Conservation (phyloP, 2,113 vertebrate species). For the Empidonax alnorum region DNA sequence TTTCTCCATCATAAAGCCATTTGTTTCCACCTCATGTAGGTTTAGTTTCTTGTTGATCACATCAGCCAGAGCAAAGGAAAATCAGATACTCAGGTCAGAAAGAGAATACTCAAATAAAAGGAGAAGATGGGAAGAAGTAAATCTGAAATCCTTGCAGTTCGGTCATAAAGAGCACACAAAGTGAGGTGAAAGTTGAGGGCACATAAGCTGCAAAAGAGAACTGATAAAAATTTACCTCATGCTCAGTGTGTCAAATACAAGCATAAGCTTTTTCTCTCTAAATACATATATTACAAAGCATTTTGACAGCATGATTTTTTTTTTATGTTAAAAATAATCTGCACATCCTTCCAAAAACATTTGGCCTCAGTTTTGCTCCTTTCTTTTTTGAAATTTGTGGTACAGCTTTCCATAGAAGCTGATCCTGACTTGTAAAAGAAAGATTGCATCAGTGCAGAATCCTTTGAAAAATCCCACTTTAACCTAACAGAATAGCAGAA, state of each 20-base stretch:
- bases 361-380: accelerated
- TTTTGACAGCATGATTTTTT: not conserved
- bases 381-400: not conserved
- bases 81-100: not conserved
- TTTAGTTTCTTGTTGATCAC: not conserved
- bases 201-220: not conserved
- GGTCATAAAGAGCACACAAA: not conserved
- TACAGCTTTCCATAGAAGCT: not conserved
- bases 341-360: not conserved
- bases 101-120: not conserved
- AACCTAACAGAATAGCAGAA: not conserved
- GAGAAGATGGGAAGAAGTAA: not conserved
- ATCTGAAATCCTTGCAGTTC: not conserved
- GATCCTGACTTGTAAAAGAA: not conserved
- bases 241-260: not conserved
- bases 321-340: not conserved
- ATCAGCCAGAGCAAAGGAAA: not conserved
- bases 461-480: not conserved
- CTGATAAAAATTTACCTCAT: not conserved
- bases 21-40: not conserved
- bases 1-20: not conserved
- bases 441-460: not conserved
- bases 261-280: not conserved
- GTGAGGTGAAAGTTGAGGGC: not conserved
- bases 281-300: not conserved